These are phyloP conservation scores for Vanessa atalanta DNA, from an alignment of 1,140 invertebrate species.

Conservation along the genomic window DNA sequence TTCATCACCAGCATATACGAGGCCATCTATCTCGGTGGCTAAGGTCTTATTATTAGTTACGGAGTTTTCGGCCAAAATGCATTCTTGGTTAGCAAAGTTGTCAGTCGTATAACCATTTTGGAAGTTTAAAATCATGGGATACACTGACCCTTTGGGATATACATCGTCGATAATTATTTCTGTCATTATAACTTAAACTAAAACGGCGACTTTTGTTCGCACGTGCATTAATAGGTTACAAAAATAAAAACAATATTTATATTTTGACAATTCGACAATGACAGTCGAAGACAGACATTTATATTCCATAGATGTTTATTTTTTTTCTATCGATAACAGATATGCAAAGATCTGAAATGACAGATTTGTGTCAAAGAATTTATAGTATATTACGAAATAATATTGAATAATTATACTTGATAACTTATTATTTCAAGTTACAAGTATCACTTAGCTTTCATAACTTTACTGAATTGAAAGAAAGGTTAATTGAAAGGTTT, in stretches of 20 bases:
- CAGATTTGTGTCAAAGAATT: too few relatives aligned
- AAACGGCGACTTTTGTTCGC: neutral
- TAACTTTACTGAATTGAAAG: too few relatives aligned
- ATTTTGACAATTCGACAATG: too few relatives aligned
- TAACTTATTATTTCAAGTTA: too few relatives aligned
- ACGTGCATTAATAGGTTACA: constrained; percentile 26
- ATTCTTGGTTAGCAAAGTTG: constrained; percentile 45
- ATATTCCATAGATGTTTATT: too few relatives aligned
- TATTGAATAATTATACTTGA: too few relatives aligned
- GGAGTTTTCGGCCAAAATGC: constrained; percentile 46
- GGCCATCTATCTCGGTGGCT: constrained; percentile 46
- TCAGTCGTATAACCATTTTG: constrained; percentile 61
- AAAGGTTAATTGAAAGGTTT: too few relatives aligned
- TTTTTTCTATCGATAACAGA: too few relatives aligned
- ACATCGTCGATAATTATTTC: constrained; percentile 55
- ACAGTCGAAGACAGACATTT: too few relatives aligned
- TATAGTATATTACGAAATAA: too few relatives aligned
- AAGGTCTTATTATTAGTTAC: constrained; percentile 44
- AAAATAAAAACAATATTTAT: neutral
- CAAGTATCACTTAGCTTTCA: too few relatives aligned
- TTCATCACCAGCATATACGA: constrained; percentile 63
- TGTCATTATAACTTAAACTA: constrained; percentile 25
- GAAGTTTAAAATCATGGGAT: constrained; percentile 59
- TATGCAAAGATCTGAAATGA: too few relatives aligned
- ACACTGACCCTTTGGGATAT: constrained; percentile 44